Evolutionary conservation across 2,797 vertebrate species (phyloP).

Genomic region (Rhinella marina): DNA sequence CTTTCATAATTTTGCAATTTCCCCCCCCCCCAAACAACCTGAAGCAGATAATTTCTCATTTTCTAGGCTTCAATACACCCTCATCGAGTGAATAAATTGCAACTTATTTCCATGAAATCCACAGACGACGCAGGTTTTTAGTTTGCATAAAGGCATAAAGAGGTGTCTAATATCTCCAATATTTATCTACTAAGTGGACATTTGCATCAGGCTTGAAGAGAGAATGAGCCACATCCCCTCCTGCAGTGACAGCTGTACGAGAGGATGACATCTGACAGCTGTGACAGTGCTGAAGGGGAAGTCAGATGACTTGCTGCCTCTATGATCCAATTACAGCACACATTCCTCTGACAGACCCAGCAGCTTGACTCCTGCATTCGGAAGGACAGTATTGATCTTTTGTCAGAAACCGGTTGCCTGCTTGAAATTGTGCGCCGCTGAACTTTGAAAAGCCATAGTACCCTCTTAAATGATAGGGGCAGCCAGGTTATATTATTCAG

Average conservation of each 20-base stretch:
- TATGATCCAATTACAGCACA: conserved; percentile 98
- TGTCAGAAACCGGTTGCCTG: conserved; percentile 95
- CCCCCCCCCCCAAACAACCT: conserved; percentile 85
- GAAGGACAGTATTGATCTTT: conserved; percentile 99
- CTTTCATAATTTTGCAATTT: conserved; percentile 75
- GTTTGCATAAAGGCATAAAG: conserved; percentile 99
- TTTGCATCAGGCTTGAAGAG: conserved; percentile 91
- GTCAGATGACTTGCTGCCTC: conserved; percentile 89
- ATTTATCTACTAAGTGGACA: conserved; percentile 99
- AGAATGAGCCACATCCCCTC: conserved; percentile 85
- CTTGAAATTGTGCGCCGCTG: conserved; percentile 81
- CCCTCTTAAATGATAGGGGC: conserved; percentile 84
- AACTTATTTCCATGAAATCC: conserved; percentile 99
- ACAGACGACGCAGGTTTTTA: conserved; percentile 91
- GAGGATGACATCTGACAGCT: conserved; percentile 99
- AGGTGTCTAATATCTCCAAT: conserved; percentile 94
- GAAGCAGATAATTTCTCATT: conserved; percentile 97
- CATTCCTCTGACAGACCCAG: conserved; percentile 97
- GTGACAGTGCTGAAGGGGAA: conserved; percentile 93
- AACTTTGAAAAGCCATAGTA: conserved; percentile 82
- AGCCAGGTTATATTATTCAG: conserved; percentile 81
- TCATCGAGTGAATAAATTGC: conserved; percentile 91
- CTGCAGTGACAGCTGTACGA: conserved; percentile 94
- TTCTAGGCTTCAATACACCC: conserved; percentile 91
- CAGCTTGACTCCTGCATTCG: conserved; percentile 93